phyloP scores from a whole-genome alignment of 2,797 vertebrate species.

The Pyrocephalus nanus region DNA sequence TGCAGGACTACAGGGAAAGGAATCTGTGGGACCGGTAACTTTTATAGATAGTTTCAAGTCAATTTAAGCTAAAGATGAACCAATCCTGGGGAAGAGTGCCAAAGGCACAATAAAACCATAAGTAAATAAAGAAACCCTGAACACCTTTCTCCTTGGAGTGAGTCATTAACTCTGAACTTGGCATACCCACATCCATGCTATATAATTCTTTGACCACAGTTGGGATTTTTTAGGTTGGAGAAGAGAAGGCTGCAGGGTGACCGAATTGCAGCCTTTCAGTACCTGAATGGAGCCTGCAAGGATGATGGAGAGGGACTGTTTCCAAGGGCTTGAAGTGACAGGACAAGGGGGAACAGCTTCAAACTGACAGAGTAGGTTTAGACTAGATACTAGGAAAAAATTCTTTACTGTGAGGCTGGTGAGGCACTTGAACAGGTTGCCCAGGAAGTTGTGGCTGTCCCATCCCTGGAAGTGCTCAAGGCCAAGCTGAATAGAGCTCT shows the following conservation, averaged over 20 bases:
- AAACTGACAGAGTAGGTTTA: not conserved
- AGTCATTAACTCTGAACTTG: not conserved
- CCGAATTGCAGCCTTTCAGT: rapidly evolving
- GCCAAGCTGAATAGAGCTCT: rapidly evolving
- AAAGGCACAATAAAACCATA: not conserved
- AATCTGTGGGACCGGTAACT: not conserved
- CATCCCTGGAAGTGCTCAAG: not conserved
- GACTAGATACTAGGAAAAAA: not conserved
- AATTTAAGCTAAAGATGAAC: not conserved
- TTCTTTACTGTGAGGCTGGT: rapidly evolving
- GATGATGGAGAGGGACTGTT: not conserved
- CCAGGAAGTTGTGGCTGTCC: not conserved
- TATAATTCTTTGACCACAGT: not conserved
- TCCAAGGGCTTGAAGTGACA: not conserved
- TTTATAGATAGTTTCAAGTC: not conserved
- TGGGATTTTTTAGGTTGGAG: not conserved
- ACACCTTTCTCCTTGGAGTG: not conserved
- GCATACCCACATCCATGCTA: not conserved
- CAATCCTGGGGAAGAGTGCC: not conserved
- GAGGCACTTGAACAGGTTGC: not conserved
- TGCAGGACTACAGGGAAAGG: not conserved
- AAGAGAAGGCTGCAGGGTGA: not conserved
- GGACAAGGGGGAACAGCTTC: not conserved
- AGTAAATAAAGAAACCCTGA: not conserved
- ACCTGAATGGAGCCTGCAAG: not conserved